phyloP scores from a whole-genome alignment of 2,888 invertebrate species.

The Idaea dimidiata region DNA sequence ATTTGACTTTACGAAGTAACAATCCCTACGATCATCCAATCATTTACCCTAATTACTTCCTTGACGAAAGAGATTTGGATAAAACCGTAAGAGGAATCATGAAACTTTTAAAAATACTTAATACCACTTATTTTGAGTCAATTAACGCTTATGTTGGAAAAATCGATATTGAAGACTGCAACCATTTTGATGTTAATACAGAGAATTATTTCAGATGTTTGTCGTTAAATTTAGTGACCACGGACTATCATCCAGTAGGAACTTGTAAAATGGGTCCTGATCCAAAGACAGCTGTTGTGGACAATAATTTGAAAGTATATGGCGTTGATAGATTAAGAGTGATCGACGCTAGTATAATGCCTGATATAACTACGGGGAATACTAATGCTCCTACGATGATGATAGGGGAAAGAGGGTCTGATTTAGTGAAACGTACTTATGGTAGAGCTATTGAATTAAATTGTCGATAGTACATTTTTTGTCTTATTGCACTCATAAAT shows the following conservation, averaged over 20 bases:
- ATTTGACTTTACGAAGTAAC: constrained; percentile 74
- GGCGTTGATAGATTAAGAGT: constrained; percentile 84
- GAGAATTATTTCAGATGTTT: constrained; percentile 54
- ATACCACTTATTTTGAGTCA: constrained; percentile 45
- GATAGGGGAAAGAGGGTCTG: constrained; percentile 89
- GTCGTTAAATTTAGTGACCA: constrained; percentile 66
- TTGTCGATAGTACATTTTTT: too few species aligned
- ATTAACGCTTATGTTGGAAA: constrained; percentile 43
- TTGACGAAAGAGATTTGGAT: constrained; percentile 74
- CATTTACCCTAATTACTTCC: constrained; percentile 83
- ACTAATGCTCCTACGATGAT: constrained; percentile 89
- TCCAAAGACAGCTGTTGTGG: constrained; percentile 49
- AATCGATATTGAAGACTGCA: constrained; percentile 44
- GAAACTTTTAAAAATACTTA: constrained; percentile 43
- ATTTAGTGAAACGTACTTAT: constrained; percentile 83
- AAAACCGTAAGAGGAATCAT: constrained; percentile 44
- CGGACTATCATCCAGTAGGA: constrained; percentile 86
- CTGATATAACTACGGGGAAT: constrained; percentile 86
- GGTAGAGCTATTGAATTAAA: neutral
- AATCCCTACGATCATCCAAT: constrained; percentile 81
- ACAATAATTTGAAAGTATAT: constrained; percentile 82
- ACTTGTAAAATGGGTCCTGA: constrained; percentile 81
- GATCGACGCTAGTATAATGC: constrained; percentile 90
- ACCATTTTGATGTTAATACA: constrained; percentile 40
- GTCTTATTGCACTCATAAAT: too few species aligned